Evolutionary conservation across 1,140 invertebrate genomes (phyloP), one percentile per base, ranked within the genome.

Genomic region (Spodoptera frugiperda): DNA sequence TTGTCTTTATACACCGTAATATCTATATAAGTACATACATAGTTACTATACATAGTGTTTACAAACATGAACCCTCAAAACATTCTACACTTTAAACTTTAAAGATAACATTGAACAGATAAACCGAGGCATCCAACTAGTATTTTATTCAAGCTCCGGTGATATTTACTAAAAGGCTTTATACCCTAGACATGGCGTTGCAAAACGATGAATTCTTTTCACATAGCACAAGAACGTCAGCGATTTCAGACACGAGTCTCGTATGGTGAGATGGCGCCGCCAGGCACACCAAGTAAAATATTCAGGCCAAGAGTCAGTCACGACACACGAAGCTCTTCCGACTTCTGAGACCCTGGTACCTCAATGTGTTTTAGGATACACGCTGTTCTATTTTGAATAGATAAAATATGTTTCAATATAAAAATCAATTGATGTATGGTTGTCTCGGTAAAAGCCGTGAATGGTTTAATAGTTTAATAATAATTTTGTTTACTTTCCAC

Each of bases 241-340:
- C 82, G 78, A 88, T 84, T 87, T 86, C 67, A 85, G 82, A 86
- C 85, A 83, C 80, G 82, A 83, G 74, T 75, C 17, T 67, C 61
- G 67, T 75, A 63, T 75, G 75, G 71, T 84, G 79, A 79, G 59
- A 82, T 79, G 85, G 82, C 83, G 83, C 85, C 84, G 81, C 53
- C 73, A 84, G 82, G 80, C 79, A 87, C 84, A 82, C 82, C 39
- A 83, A 73, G 84, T 89, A 86, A 90, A 89, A 90, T 89, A 92
- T 91, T 89, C 87, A 91, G 87, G 87, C 81, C 87, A 89, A 89
- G 89, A 91, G 90, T 91, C 88, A 91, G 89, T 90, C 90, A 91
- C 90, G 90, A 89, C 78, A 70, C 63, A 51, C 75, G 49, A 70
- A 78, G 80, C 77, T 83, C 79, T 84, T 84, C 80, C 76, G 76